phyloP scores from a whole-genome alignment of 2,888 invertebrate genomes.

The Hirtodrosophila histrioides region DNA sequence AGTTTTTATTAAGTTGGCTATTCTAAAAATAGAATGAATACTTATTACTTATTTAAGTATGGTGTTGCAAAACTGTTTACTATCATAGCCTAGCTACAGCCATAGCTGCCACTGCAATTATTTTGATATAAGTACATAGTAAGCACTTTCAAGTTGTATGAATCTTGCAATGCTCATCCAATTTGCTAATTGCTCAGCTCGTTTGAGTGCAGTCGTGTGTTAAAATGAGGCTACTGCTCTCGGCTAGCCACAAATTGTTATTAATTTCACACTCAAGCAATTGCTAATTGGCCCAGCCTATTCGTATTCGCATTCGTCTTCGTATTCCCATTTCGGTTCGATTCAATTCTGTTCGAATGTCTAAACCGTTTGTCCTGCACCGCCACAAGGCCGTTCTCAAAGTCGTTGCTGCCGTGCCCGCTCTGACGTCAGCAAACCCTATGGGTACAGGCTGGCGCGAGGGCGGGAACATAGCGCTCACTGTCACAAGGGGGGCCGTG shows the following conservation, averaged over 20 bases:
- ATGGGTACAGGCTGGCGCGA: neutral
- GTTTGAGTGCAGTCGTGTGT: slow-evolving; percentile 47
- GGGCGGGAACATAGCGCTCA: neutral
- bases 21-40: too few relatives aligned
- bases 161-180: slow-evolving; percentile 32
- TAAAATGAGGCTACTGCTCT: slow-evolving; percentile 38
- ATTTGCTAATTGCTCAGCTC: slow-evolving; percentile 63
- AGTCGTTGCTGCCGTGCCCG: slow-evolving; percentile 48
- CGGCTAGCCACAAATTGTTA: slow-evolving; percentile 46
- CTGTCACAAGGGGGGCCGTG: slow-evolving; percentile 7
- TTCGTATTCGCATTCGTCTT: slow-evolving; percentile 7
- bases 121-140: slow-evolving; percentile 11
- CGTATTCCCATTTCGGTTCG: slow-evolving; percentile 21
- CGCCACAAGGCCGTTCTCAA: slow-evolving; percentile 38
- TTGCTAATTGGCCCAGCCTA: slow-evolving; percentile 59
- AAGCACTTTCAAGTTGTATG: slow-evolving; percentile 18
- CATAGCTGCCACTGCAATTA: slow-evolving; percentile 24
- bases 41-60: too few relatives aligned
- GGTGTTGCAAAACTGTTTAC: too few relatives aligned
- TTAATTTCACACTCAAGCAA: slow-evolving; percentile 72
- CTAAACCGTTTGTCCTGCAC: slow-evolving; percentile 20
- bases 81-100: neutral
- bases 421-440: slow-evolving; percentile 54
- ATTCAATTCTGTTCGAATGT: slow-evolving; percentile 4
- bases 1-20: too few relatives aligned